Evolutionary conservation across 2,113 vertebrate genomes (phyloP), one percentile per base, ranked within the genome.

Genomic region (Chaetops frenatus): DNA sequence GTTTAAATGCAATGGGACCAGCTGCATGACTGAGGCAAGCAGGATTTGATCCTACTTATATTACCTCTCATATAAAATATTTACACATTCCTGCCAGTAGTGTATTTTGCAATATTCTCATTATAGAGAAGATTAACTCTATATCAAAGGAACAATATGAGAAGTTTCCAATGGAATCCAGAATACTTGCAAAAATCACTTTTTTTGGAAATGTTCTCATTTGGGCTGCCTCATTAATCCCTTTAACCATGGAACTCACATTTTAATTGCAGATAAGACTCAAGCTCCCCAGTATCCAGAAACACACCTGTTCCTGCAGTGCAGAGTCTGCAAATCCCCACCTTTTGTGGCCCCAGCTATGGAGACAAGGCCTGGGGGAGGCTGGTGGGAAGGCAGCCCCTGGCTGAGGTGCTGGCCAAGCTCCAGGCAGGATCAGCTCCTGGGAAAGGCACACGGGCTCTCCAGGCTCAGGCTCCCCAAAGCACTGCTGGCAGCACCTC

Each of bases 201-300:
- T 70, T 80, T 80, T 85, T 65, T 60, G 14, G 45, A 77, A 82
- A 83, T 17, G 11, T 86, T 88, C 79, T 88, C 54, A 57, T 81
- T 83, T 83, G 54, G 50, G 62, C 47, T 92, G 67, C 60, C 62
- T 90, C 85, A 47, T 86, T 86, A 93, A 87, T 90, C 62, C 74
- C 50, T 92, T 93, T 93, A 95, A 90, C 31, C 50, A 31, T 4
- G 18, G 50, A 82, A 81, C 12, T 88, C 64, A 22, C 28, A 27
- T 83, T 79, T 79, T 60, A 72, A 81, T 42, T 88, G 71, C 50
- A 64, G 66, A 47, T 20, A 44, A n/a, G 35, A 50, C 28, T 22
- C 33, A 50, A 53, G 66, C 33, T 82, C 40, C 38, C 47, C 56
- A 51, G 23, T 15, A 29, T 16, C 28, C 2, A 1, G 58, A 66